Evolutionary conservation across 2,888 invertebrate genomes (phyloP).

Genomic region (Nomada fabriciana): DNA sequence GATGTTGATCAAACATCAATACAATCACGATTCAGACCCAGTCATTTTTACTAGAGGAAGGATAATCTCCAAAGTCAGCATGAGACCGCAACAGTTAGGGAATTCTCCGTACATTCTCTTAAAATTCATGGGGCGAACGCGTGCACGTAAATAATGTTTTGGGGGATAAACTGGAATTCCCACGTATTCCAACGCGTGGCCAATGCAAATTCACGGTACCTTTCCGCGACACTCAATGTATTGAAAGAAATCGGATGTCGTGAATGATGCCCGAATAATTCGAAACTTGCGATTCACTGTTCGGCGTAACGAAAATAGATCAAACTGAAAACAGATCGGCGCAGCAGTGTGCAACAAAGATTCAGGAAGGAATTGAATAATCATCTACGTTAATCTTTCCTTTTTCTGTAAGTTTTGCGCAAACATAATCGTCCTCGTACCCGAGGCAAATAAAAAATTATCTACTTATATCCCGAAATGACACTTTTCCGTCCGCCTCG

Average conservation of each 20-base stretch:
- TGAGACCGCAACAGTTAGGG: not conserved
- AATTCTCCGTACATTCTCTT: not conserved
- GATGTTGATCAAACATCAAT: slow-evolving; percentile 53
- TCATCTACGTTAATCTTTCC: no score
- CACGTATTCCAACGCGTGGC: slow-evolving; percentile 17
- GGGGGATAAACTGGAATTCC: slow-evolving; percentile 6
- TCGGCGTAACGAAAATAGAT: no score
- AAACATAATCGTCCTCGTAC: no score
- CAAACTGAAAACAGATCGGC: no score
- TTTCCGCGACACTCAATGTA: slow-evolving; percentile 30
- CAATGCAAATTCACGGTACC: slow-evolving; percentile 26
- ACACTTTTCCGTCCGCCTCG: no score
- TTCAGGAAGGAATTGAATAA: no score
- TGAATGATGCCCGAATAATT: not conserved
- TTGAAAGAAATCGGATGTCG: slow-evolving; percentile 16
- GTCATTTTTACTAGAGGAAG: not conserved
- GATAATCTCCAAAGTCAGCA: not conserved
- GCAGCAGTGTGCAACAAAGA: no score
- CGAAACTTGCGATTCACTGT: not conserved
- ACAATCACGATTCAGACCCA: not conserved
- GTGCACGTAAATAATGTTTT: not conserved
- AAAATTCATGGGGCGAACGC: slow-evolving; percentile 22
- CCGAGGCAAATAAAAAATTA: no score
- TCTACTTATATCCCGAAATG: no score
- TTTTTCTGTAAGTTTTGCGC: no score